Percentiles rank a stretch among this genome's conserved stretches.
phyloP scores from a whole-genome alignment of 2,797 vertebrate genomes.

The Clarias pachynema region DNA sequence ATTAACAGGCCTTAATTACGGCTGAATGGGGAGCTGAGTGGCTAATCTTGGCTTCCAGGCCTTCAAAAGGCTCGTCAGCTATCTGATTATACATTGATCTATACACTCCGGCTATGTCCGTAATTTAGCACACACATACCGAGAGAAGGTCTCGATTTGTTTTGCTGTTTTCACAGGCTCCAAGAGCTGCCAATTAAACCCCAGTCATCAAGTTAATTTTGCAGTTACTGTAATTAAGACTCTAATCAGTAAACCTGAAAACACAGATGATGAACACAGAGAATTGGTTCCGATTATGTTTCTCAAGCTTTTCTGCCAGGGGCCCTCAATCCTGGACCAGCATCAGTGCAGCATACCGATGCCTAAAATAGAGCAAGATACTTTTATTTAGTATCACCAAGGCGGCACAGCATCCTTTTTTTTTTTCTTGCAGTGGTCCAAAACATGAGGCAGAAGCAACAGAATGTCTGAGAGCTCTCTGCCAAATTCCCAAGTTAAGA shows the following conservation, averaged over 20 bases:
- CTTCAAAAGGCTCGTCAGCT: conserved; percentile 73
- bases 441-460: conserved; percentile 76
- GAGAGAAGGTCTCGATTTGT: conserved; percentile 51
- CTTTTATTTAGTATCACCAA: conserved; percentile 69
- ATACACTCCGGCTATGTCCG: conserved; percentile 69
- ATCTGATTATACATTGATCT: conserved; percentile 86
- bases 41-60: conserved; percentile 81
- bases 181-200: conserved; percentile 61
- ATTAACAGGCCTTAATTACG: conserved; percentile 60
- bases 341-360: conserved; percentile 59
- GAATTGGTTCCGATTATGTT: conserved; percentile 17
- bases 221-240: conserved; percentile 54
- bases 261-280: conserved; percentile 14
- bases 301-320: conserved; percentile 7
- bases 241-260: conserved; percentile 45
- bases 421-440: conserved; percentile 49
- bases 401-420: conserved; percentile 62
- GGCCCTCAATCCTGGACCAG: conserved; percentile 15
- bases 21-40: conserved; percentile 68
- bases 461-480: conserved; percentile 74
- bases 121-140: conserved; percentile 60
- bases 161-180: conserved; percentile 58
- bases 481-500: conserved; percentile 76
- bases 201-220: conserved; percentile 54
- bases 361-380: conserved; percentile 68